These are phyloP conservation scores for Clarias platycephalus DNA, from an alignment of 2,797 vertebrate species.

Conservation along the genomic window DNA sequence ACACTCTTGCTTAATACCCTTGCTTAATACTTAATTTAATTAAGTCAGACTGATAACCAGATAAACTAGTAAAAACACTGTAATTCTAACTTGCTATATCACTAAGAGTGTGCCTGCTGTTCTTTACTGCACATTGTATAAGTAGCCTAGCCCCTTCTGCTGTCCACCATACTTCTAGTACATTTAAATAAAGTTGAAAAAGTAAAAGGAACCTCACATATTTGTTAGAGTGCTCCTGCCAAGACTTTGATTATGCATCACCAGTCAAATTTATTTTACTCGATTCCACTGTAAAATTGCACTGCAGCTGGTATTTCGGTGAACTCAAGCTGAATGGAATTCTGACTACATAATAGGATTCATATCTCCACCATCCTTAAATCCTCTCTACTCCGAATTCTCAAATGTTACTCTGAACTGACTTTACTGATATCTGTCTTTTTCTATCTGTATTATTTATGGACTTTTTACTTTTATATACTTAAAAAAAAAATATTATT, in stretches of 20 bases:
- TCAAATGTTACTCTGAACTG: background rate
- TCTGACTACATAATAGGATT: constrained; percentile 5
- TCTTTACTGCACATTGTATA: background rate
- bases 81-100: background rate
- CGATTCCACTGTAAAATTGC: constrained; percentile 26
- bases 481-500: too few species aligned
- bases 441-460: background rate
- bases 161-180: background rate
- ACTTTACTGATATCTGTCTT: background rate
- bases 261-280: constrained; percentile 22
- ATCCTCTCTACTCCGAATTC: constrained; percentile 14
- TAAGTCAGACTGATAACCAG: background rate
- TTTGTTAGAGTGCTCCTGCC: constrained; percentile 7
- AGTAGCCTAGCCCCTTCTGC: background rate
- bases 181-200: background rate
- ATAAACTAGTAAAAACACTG: background rate
- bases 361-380: constrained; percentile 6
- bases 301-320: constrained; percentile 22
- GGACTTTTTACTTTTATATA: background rate
- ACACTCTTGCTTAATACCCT: background rate
- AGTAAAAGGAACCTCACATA: constrained; percentile 6
- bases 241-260: constrained; percentile 21
- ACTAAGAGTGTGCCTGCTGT: background rate
- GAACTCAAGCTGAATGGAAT: constrained; percentile 6
- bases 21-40: too few species aligned